phyloP scores from a whole-genome alignment of 2,113 vertebrate species.

The Micromys minutus region DNA sequence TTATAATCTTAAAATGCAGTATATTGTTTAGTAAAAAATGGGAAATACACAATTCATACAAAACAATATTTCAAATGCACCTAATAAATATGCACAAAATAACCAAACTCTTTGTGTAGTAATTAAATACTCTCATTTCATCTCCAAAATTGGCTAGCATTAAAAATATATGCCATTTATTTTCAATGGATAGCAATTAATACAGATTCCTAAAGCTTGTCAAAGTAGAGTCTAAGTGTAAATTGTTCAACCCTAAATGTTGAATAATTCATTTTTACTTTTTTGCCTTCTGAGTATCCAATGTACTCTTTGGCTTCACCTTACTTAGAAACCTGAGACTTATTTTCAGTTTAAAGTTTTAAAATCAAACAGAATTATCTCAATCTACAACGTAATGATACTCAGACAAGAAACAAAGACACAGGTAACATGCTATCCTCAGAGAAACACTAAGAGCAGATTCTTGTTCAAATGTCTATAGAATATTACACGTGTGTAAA shows the following conservation, averaged over 20 bases:
- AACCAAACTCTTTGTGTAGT: background rate
- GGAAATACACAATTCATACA: background rate
- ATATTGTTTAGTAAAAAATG: background rate
- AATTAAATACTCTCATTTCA: background rate
- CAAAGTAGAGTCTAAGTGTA: background rate
- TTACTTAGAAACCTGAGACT: background rate
- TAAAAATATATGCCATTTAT: background rate
- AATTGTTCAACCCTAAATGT: background rate
- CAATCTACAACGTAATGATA: background rate
- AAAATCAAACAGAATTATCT: background rate
- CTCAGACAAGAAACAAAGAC: background rate
- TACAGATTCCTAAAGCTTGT: background rate
- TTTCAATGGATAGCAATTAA: background rate
- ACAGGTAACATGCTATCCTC: background rate
- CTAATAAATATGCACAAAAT: background rate
- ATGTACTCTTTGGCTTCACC: background rate
- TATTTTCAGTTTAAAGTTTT: background rate
- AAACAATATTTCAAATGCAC: background rate
- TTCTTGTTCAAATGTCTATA: background rate
- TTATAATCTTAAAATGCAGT: background rate
- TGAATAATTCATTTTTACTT: background rate
- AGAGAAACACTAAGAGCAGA: background rate
- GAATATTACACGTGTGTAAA: slow-evolving; percentile 34
- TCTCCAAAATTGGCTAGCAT: background rate
- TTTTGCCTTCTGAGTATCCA: background rate